Base-by-base conservation (phyloP, 2,113 vertebrate genomes). In the Cyphomyrus plagiostoma region DNA sequence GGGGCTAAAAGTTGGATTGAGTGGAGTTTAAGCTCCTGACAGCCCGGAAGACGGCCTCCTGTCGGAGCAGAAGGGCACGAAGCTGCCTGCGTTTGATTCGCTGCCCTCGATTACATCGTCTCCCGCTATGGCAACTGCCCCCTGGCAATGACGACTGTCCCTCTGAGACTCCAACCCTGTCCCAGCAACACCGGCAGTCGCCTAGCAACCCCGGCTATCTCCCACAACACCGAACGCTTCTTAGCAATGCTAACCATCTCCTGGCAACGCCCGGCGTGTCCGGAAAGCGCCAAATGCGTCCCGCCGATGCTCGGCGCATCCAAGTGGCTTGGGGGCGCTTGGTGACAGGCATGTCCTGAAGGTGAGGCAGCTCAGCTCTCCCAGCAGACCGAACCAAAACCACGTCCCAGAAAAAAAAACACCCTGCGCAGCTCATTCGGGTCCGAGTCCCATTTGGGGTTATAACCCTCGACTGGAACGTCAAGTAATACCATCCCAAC, bases 171-270 rank as follows among this genome's bases (percentile, higher is more conserved):
- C 70, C 88, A 91, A 93, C 92, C 92, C 92, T 90, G 90, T 89
- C 93, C 91, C 92, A 91, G 92, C 91, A 92, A 94, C 90, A 93
- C 93, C 92, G 92, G 91, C 88, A 56, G 92, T 93, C 91, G 93
- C 93, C 91, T 93, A 93, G 93, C 93, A 92, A 92, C 91, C 91
- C 85, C 91, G 39, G 87, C 53, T 50, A 45, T 58, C 77, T 89
- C 58, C 58, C 53, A 49, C 53, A 89, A 56, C 89, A 89, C 74
- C 70, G 53, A 89, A 30, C 35, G 39, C 77, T 83, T 56, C 77
- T 56, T 85, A 56, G 77, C 80, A 85, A 89, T 56, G 89, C 89
- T 83, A 62, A 58, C 77, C 77, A 83, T 62, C 77, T 85, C 89
- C 53, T 85, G 77, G 35, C 89, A 56, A 82, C 30, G 49, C 77